phyloP scores from a whole-genome alignment of 1,140 invertebrate species.

The Ericerus pela region DNA sequence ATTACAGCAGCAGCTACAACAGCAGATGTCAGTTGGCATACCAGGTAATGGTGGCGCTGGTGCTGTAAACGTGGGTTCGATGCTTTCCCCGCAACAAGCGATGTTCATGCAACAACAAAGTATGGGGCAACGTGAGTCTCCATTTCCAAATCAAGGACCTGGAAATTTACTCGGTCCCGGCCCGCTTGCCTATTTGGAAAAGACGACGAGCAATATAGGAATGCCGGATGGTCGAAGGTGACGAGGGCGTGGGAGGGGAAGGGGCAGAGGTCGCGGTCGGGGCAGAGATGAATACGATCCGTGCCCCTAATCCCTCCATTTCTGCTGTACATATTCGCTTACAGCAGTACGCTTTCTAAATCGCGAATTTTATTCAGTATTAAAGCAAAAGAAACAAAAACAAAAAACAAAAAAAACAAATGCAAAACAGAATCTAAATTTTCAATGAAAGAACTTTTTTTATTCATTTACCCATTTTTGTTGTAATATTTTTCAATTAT shows the following conservation, averaged over 20 bases:
- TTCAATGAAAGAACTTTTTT: too few relatives aligned
- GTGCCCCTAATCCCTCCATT: slow-evolving; percentile 8
- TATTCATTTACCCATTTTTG: too few relatives aligned
- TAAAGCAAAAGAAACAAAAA: too few relatives aligned
- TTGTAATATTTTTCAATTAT: too few relatives aligned
- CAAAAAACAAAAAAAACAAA: too few relatives aligned
- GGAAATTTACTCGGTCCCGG: slow-evolving; percentile 49
- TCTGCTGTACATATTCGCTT: slow-evolving; percentile 10
- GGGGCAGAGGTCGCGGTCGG: slow-evolving; percentile 41
- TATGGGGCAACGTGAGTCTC: slow-evolving; percentile 29
- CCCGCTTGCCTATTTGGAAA: slow-evolving; percentile 59
- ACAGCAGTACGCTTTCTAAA: slow-evolving; percentile 2
- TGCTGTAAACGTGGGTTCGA: slow-evolving; percentile 26
- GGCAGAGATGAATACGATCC: slow-evolving; percentile 9
- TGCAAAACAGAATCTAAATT: too few relatives aligned
- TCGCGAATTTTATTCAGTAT: slow-evolving; percentile 5
- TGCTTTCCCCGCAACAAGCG: slow-evolving; percentile 34
- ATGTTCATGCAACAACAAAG: slow-evolving; percentile 41
- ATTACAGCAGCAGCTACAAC: slow-evolving; percentile 21
- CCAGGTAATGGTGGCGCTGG: slow-evolving; percentile 19
- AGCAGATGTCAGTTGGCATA: slow-evolving; percentile 14
- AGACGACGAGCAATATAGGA: slow-evolving; percentile 67
- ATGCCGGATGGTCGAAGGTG: slow-evolving; percentile 53
- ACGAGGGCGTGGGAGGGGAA: slow-evolving; percentile 53
- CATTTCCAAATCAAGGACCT: slow-evolving; percentile 32